phyloP scores from a whole-genome alignment of 35 echinoderm and acorn worm species.

The Chiridota heheva region DNA sequence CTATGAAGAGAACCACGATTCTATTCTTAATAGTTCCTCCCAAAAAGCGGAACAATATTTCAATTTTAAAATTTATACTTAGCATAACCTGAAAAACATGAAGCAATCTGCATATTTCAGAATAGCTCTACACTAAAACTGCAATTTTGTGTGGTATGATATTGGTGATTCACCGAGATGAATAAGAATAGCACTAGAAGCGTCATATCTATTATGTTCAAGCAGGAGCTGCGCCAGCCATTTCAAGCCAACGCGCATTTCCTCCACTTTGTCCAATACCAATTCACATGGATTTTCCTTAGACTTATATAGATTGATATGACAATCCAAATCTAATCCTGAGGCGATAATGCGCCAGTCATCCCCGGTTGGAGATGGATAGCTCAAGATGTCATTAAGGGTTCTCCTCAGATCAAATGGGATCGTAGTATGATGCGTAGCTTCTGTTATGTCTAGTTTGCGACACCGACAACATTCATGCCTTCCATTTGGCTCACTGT shows the following conservation, averaged over 20 bases:
- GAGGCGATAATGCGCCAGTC: slow-evolving; percentile 87
- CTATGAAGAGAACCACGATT: too few species aligned
- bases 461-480: too few species aligned
- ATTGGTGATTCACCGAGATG: not conserved
- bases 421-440: too few species aligned
- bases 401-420: too few species aligned
- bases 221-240: slow-evolving; percentile 59
- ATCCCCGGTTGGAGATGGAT: slow-evolving; percentile 35
- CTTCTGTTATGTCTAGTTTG: too few species aligned
- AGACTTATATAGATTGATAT: slow-evolving; percentile 42
- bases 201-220: slow-evolving; percentile 57
- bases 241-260: slow-evolving; percentile 37
- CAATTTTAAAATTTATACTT: not conserved
- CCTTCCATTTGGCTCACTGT: too few species aligned
- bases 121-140: not conserved
- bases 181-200: slow-evolving; percentile 54
- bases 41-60: not conserved
- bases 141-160: slow-evolving; percentile 1
- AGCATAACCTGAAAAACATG: not conserved
- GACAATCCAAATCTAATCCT: slow-evolving; percentile 55
- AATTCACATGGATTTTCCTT: slow-evolving; percentile 42
- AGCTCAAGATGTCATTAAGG: slow-evolving; percentile 73
- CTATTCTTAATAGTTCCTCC: too few species aligned
- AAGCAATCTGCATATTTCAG: not conserved
- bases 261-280: slow-evolving; percentile 57